Base-by-base conservation (phyloP, 1,140 invertebrate genomes). In the Papilio helenus region DNA sequence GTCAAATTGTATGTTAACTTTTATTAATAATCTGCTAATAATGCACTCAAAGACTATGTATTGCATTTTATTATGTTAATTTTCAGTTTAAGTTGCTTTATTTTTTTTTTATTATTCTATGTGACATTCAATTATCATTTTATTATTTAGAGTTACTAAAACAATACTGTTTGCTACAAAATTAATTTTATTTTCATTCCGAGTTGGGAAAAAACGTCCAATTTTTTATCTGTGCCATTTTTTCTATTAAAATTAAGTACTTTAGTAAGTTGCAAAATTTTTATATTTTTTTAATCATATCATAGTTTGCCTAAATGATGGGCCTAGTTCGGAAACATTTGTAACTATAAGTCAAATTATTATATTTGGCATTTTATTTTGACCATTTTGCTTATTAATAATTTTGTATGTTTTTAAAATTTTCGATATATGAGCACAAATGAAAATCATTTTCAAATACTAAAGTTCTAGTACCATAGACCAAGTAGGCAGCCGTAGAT, bases 171-270 rank as follows among this genome's bases (percentile, higher is more conserved):
- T 65, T 29, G 20, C 58, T 65, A 8, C 20, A 26, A 65, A 34
- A 34, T 58, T 3, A n/a, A 39, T 39, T 61, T 26, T 61, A 68
- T 34, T 29, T 68, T 68, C 26, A 68, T 65, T 65, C 58, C 23
- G 61, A 12, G 26, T 68, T 68, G 61, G 14, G 0, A 34, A 68
- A 68, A 68, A 29, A 29, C 23, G 23, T 68, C 61, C 61, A 68
- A 68, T 20, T 68, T 68, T 68, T 68, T 26, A 26, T 51, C 72
- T 44, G 72, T 74, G 72, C 72, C 72, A 74, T 74, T 49, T 74
- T 74, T 51, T 55, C 51, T n/a, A 55, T 55, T 55, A n/a, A 55
- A 74, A 74, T 74, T 74, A 74, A 74, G 72, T 74, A 74, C 10
- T 23, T 74, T 74, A 44, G 71, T 72, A 72, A 42, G 34, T 44